Conservation (phyloP, 2,113 vertebrate genomes). For the Cavia porcellus region DNA sequence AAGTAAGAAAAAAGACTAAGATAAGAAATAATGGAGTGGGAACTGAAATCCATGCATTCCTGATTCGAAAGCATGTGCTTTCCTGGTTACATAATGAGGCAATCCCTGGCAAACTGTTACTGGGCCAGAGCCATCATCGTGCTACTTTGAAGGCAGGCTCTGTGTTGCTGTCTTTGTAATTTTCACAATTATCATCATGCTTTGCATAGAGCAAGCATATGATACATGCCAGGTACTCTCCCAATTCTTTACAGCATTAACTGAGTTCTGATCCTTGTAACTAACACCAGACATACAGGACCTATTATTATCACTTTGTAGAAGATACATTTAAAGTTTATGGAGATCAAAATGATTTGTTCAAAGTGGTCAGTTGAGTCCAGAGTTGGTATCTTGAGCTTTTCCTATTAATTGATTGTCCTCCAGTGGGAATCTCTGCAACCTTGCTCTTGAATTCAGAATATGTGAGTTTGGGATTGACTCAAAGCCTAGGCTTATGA, state of each 20-base stretch:
- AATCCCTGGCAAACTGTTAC: background rate
- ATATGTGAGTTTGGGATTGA: background rate
- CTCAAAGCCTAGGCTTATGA: background rate
- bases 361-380: background rate
- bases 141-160: background rate
- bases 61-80: background rate
- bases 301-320: background rate
- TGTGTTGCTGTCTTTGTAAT: background rate
- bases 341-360: background rate
- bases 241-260: background rate
- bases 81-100: background rate
- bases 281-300: background rate
- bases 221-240: background rate
- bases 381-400: background rate
- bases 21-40: background rate
- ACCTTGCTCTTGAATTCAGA: constrained; percentile 4
- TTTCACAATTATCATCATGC: background rate
- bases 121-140: background rate
- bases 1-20: background rate
- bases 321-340: background rate
- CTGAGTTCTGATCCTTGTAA: background rate
- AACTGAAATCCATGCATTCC: background rate
- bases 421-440: background rate
- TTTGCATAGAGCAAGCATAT: background rate
- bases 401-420: background rate